Evolutionary conservation across 2,113 vertebrate species (phyloP).

Genomic region (Coptodon rendalli): DNA sequence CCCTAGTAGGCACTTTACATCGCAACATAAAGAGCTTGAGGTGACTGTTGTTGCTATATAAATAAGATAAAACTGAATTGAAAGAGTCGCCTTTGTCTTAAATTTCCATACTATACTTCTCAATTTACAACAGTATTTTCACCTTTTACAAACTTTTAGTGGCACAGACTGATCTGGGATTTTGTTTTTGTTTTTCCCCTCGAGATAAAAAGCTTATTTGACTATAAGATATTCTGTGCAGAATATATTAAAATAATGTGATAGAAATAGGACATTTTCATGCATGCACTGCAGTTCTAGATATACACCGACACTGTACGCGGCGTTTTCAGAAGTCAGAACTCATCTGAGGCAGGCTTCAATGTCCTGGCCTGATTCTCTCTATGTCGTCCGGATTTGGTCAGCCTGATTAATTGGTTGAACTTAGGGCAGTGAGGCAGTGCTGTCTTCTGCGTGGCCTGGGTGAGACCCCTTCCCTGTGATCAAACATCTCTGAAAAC

Average conservation of each 20-base stretch:
- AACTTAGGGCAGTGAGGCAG: not conserved
- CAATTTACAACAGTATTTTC: not conserved
- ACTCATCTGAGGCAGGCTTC: not conserved
- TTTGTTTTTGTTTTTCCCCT: not conserved
- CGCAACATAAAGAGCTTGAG: accelerated
- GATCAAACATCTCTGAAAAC: constrained; percentile 1
- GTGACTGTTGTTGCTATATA: not conserved
- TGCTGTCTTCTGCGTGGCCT: not conserved
- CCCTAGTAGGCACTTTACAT: not conserved
- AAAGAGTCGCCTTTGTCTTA: not conserved
- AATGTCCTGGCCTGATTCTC: not conserved
- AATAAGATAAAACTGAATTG: not conserved
- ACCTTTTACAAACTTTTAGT: not conserved
- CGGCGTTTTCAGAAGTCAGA: accelerated
- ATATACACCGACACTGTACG: not conserved
- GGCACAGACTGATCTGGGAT: not conserved
- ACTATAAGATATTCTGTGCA: too few species aligned
- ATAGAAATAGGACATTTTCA: not conserved
- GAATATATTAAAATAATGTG: not conserved
- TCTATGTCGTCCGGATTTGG: not conserved
- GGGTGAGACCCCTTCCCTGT: not conserved
- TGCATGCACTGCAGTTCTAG: not conserved
- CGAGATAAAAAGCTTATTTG: not conserved
- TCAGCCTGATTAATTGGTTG: not conserved
- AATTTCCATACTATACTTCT: accelerated